A percentile compares a stretch with the other conserved stretches of the same genome.
phyloP scores from a whole-genome alignment of 2,888 invertebrate species.

The Caenorhabditis virilis region DNA sequence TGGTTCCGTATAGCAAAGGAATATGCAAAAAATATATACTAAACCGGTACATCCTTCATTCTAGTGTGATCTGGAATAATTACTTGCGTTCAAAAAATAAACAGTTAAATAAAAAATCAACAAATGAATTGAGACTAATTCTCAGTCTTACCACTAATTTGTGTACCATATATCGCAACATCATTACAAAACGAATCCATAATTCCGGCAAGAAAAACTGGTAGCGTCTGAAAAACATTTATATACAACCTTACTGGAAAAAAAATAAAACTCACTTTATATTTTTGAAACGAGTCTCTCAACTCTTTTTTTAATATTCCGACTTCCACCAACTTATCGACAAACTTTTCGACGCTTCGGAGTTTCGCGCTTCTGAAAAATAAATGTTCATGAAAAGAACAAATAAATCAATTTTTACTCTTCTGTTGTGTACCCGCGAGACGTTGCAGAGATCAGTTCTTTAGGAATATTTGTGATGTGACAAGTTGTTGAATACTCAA shows the following conservation, averaged over 20 bases:
- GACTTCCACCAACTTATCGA: neutral
- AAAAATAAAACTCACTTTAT: neutral
- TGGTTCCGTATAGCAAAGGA: no score
- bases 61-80: no score
- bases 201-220: constrained; percentile 15
- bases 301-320: neutral
- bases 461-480: constrained; percentile 23
- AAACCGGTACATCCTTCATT: no score
- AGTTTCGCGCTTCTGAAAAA: constrained; percentile 12
- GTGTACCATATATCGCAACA: constrained; percentile 25
- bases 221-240: neutral
- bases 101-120: no score
- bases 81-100: no score
- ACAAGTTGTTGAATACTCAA: no score
- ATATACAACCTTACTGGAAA: neutral
- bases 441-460: constrained; percentile 7
- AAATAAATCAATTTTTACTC: neutral
- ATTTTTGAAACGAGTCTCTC: no score
- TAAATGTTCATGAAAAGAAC: no score
- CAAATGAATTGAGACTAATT: no score
- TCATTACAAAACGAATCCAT: constrained; percentile 24
- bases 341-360: neutral
- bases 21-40: no score
- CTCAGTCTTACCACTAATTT: constrained; percentile 33
- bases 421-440: constrained; percentile 7